Base-by-base conservation (phyloP, 2,797 vertebrate species). In the Tauraco hartlaubi region DNA sequence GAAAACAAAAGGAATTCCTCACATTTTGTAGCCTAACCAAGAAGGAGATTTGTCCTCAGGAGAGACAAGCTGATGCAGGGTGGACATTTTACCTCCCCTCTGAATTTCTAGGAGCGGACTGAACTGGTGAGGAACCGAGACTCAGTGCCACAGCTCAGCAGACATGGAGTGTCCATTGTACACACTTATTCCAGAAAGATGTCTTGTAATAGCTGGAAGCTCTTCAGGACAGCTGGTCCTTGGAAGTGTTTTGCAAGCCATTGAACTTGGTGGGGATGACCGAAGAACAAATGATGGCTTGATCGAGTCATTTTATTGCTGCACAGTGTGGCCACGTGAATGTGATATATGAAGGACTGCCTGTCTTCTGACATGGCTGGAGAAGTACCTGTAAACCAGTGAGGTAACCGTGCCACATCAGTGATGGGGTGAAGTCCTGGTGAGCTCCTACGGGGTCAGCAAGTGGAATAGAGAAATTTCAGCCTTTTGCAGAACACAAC, bases 41-140 rank as follows among this genome's bases (percentile, higher is more conserved):
- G 62, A 13, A 75, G 74, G 29, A 88, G 33, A 19, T 78, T 69
- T 66, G 15, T 31, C 67, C 25, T 77, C 28, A 28, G 13, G 71
- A 48, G 29, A 59, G 11, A 41, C 14, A 28, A 74, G 31, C 21
- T 73, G 77, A 69, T 63, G 41, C 28, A 69, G 19, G 62, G 28
- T 21, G 41, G 22, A 12, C 15, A 4, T 77, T 85, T 71, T 15
- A 29, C 22, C 23, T 82, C 48, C 19, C 6, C 9, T 71, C 21
- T 0, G 1, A 25, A 68, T 48, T 80, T 71, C 54, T 63, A 37
- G 54, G 39, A 21, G 8, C 0, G 0, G 31, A 11, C 29, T 23
- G 63, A 71, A 51, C 8, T 0, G 0, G 16, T 46, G 62, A 37
- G 33, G 29, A 75, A n/a, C 33, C 3, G 11, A 39, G 25, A 6